These are phyloP conservation scores for Campopleginae sp. DNA, from an alignment of 2,888 invertebrate genomes.

Conservation along the genomic window DNA sequence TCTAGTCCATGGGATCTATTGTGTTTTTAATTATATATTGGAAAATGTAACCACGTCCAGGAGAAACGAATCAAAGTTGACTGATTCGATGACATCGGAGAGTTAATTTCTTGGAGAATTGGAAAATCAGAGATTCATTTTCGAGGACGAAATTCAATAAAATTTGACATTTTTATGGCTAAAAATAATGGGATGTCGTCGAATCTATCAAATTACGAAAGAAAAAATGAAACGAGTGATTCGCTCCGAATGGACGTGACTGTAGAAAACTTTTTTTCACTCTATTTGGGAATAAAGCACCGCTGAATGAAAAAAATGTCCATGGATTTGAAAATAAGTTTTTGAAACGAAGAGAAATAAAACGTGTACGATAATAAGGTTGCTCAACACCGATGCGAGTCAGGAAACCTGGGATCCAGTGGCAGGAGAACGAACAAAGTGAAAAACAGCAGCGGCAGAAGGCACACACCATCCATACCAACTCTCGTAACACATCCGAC, in stretches of 20 bases:
- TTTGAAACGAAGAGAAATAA: slow-evolving; percentile 55
- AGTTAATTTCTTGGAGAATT: background rate
- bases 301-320: background rate
- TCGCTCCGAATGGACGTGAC: background rate
- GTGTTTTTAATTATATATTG: slow-evolving; percentile 2
- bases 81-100: background rate
- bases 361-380: slow-evolving; percentile 74
- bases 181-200: background rate
- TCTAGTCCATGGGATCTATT: slow-evolving; percentile 9
- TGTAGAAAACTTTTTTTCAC: slow-evolving; percentile 3
- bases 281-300: slow-evolving; percentile 2
- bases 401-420: slow-evolving; percentile 76
- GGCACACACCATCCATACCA: slow-evolving; percentile 78
- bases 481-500: slow-evolving; percentile 80
- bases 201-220: background rate
- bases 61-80: background rate
- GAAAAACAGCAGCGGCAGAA: slow-evolving; percentile 84
- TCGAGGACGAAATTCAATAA: no score
- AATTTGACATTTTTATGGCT: background rate
- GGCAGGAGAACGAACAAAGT: slow-evolving; percentile 85
- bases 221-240: background rate
- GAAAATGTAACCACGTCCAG: background rate
- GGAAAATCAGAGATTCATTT: no score
- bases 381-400: slow-evolving; percentile 81
- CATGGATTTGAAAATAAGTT: slow-evolving; percentile 61